phyloP scores from a whole-genome alignment of 2,888 invertebrate genomes.

The Caenorhabditis uteleia region DNA sequence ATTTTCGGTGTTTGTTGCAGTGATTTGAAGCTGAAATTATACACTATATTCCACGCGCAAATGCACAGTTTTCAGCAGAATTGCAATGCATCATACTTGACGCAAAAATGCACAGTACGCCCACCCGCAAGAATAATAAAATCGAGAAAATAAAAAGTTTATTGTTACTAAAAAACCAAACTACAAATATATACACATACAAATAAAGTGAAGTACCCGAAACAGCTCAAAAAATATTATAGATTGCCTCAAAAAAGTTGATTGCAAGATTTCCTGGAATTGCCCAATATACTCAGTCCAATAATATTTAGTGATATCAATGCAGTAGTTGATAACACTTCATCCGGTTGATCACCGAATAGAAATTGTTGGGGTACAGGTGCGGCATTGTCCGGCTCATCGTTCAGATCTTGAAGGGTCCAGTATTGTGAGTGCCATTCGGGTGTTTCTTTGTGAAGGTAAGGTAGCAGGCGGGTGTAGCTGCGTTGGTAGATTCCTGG shows the following conservation, averaged over 20 bases:
- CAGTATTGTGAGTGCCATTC: constrained; percentile 64
- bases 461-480: constrained; percentile 60
- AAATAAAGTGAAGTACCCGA: constrained; percentile 9
- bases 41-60: too few relatives aligned
- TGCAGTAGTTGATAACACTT: constrained; percentile 22
- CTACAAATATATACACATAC: constrained; percentile 7
- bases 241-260: neutral
- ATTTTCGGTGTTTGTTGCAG: constrained; percentile 16
- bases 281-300: constrained; percentile 38
- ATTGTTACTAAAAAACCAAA: constrained; percentile 1
- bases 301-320: constrained; percentile 45
- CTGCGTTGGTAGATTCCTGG: constrained; percentile 65
- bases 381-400: constrained; percentile 1
- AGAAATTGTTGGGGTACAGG: constrained; percentile 36
- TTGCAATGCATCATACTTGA: too few relatives aligned
- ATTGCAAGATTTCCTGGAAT: constrained; percentile 17
- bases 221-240: neutral
- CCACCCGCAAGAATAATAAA: neutral
- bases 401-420: constrained; percentile 52
- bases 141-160: constrained; percentile 15
- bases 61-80: too few relatives aligned
- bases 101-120: neutral
- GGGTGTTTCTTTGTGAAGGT: constrained; percentile 64
- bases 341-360: constrained; percentile 14
- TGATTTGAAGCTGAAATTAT: constrained; percentile 32